phyloP scores from a whole-genome alignment of 2,113 vertebrate genomes.

The Scomber japonicus region DNA sequence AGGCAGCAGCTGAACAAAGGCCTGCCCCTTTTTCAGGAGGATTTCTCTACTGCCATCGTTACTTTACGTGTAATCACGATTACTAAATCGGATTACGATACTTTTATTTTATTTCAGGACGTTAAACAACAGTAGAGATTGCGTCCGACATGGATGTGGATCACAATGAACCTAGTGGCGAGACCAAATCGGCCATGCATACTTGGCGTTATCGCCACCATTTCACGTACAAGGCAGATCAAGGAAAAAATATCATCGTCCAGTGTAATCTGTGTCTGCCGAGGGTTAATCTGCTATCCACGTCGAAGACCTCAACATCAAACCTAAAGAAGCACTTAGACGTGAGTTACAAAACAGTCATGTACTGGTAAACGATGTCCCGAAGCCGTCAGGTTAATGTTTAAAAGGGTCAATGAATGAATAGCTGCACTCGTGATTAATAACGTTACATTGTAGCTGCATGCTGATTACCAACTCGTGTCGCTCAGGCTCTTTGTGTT shows the following conservation, averaged over 20 bases:
- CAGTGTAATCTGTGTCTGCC: slow-evolving; percentile 84
- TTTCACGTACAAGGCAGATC: slow-evolving; percentile 84
- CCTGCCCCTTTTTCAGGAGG: slow-evolving; percentile 80
- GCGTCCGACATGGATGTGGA: slow-evolving; percentile 66
- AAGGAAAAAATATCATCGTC: slow-evolving; percentile 84
- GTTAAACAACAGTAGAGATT: background rate
- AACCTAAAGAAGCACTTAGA: slow-evolving; percentile 85
- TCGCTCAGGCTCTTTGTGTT: slow-evolving; percentile 40
- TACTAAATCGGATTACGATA: slow-evolving; percentile 83
- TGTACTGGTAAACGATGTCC: background rate
- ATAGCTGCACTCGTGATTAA: slow-evolving; percentile 36
- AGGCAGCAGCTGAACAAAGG: slow-evolving; percentile 66
- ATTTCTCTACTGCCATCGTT: slow-evolving; percentile 75
- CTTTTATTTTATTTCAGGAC: slow-evolving; percentile 58
- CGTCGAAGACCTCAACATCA: slow-evolving; percentile 82
- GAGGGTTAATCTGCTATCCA: slow-evolving; percentile 82
- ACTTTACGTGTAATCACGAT: slow-evolving; percentile 84
- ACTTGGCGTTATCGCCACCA: slow-evolving; percentile 83
- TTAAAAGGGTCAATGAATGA: slow-evolving; percentile 63
- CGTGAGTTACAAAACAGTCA: slow-evolving; percentile 63
- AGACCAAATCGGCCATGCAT: slow-evolving; percentile 78
- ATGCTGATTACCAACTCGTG: slow-evolving; percentile 39
- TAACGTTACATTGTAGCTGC: slow-evolving; percentile 55
- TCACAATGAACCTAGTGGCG: slow-evolving; percentile 56
- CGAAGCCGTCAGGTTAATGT: slow-evolving; percentile 40